Evolutionary conservation across 2,797 vertebrate genomes (phyloP).

Genomic region (Ceyx erithaca): DNA sequence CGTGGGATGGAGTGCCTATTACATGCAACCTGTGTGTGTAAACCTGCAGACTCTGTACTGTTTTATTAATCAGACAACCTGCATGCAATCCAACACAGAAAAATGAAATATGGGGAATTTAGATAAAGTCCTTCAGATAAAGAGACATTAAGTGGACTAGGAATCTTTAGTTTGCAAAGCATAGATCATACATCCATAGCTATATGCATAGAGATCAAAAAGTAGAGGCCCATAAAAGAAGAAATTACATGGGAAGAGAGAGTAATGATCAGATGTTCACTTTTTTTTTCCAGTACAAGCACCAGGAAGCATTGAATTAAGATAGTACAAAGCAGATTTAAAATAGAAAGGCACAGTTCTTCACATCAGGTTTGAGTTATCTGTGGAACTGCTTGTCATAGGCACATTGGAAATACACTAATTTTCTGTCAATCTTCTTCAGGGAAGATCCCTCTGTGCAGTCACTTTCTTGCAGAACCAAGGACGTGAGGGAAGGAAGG

Average conservation of each 20-base stretch:
- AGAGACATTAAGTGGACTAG: neutral
- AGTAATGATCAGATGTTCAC: neutral
- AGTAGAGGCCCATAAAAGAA: neutral
- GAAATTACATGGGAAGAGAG: neutral
- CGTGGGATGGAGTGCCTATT: neutral
- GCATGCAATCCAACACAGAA: neutral
- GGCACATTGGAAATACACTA: neutral
- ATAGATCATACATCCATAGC: neutral
- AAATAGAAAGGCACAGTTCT: neutral
- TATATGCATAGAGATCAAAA: neutral
- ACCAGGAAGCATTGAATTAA: neutral
- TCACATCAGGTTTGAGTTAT: neutral
- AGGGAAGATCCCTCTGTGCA: neutral
- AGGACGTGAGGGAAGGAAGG: neutral
- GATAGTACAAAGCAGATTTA: neutral
- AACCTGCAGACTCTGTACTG: neutral
- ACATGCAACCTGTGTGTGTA: neutral
- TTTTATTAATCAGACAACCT: neutral
- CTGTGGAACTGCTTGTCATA: neutral
- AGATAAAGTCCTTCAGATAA: neutral
- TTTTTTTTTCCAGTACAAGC: neutral
- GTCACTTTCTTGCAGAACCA: neutral
- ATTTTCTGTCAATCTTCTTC: neutral
- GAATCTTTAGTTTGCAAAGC: neutral
- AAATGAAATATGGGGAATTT: neutral